phyloP scores from a whole-genome alignment of 2,113 vertebrate species.

The Acanthochromis polyacanthus region DNA sequence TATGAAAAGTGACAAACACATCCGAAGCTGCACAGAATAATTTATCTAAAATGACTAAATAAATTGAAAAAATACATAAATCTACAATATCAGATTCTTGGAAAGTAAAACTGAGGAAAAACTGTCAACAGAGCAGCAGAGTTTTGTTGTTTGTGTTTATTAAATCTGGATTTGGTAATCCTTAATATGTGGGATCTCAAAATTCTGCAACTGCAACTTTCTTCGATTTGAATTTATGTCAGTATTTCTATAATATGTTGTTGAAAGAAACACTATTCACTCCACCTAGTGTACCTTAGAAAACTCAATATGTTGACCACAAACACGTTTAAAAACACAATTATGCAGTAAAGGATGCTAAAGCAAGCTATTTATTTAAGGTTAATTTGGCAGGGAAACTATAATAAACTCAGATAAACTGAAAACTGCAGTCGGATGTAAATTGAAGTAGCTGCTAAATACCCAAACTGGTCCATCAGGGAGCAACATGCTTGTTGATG shows the following conservation, averaged over 20 bases:
- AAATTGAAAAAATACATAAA: too few relatives aligned
- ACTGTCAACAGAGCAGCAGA: background rate
- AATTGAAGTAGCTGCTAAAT: background rate
- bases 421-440: too few relatives aligned
- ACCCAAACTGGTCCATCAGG: background rate
- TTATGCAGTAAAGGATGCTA: too few relatives aligned
- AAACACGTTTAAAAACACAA: too few relatives aligned
- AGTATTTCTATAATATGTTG: background rate
- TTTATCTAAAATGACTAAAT: too few relatives aligned
- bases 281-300: background rate
- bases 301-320: background rate
- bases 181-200: background rate
- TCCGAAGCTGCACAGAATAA: too few relatives aligned
- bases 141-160: background rate
- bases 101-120: background rate
- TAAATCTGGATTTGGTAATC: background rate
- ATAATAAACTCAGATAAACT: too few relatives aligned
- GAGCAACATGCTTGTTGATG: background rate
- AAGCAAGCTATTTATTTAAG: too few relatives aligned
- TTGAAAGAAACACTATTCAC: background rate
- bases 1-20: too few relatives aligned
- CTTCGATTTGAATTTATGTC: background rate
- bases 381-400: too few relatives aligned
- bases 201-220: background rate
- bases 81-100: background rate